Evolutionary conservation across 1,140 invertebrate species (phyloP).

Genomic region (Drosophila sproati): DNA sequence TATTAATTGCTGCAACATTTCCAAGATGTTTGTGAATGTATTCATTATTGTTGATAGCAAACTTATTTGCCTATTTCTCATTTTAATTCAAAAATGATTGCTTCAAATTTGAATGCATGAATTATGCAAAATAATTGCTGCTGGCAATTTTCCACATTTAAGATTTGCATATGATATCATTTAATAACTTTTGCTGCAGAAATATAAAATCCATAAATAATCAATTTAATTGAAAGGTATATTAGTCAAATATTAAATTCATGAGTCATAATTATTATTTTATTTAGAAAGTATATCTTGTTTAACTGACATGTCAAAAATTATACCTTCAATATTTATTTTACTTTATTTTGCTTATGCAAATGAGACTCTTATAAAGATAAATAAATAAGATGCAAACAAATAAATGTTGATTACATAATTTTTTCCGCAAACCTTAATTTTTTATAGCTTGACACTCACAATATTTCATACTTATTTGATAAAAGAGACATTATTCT

Average conservation of each 20-base stretch:
- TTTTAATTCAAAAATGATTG: not conserved
- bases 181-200: not conserved
- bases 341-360: too few species aligned
- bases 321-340: too few species aligned
- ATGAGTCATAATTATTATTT: not conserved
- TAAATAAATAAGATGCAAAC: too few species aligned
- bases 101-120: not conserved
- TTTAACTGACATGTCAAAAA: too few species aligned
- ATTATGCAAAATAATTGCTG: not conserved
- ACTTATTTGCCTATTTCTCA: conserved; percentile 2
- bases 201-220: not conserved
- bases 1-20: not conserved
- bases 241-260: not conserved
- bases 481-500: too few species aligned
- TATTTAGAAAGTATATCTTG: too few species aligned
- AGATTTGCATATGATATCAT: not conserved
- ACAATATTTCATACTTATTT: too few species aligned
- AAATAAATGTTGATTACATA: too few species aligned
- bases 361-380: too few species aligned
- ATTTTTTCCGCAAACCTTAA: too few species aligned
- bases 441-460: too few species aligned
- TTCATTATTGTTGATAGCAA: conserved; percentile 8
- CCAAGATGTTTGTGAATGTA: not conserved
- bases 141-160: not conserved
- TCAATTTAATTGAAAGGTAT: not conserved